Percentiles rank a stretch among this genome's conserved stretches.
These are phyloP conservation scores for Ephestia elutella DNA, from an alignment of 1,140 invertebrate species.

Conservation along the genomic window DNA sequence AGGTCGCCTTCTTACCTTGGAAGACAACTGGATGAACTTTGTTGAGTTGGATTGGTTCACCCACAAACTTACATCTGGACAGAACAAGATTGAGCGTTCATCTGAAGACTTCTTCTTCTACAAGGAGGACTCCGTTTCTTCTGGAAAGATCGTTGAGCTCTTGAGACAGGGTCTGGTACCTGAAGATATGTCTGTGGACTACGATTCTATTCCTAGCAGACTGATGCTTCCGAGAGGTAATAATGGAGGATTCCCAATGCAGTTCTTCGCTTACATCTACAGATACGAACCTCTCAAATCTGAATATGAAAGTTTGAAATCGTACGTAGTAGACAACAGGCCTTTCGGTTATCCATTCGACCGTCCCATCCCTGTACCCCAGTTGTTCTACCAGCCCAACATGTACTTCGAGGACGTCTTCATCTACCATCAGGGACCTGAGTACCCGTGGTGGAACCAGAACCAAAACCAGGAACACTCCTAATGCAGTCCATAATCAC, in stretches of 20 bases:
- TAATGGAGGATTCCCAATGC: conserved; percentile 77
- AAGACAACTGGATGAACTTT: conserved; percentile 77
- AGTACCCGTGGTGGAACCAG: conserved; percentile 31
- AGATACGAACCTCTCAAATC: conserved; percentile 52
- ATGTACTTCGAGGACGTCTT: conserved; percentile 79
- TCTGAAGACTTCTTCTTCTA: conserved; percentile 79
- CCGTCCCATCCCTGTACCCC: conserved; percentile 62
- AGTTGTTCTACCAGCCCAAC: conserved; percentile 77
- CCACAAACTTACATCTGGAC: conserved; percentile 77
- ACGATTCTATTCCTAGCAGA: conserved; percentile 77
- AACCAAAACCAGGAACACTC: background rate
- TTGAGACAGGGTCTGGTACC: conserved; percentile 73
- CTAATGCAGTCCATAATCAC: too few species aligned
- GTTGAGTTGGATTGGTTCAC: conserved; percentile 82
- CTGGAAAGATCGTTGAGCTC: conserved; percentile 75
- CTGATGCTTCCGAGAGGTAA: conserved; percentile 81
- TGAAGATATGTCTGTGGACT: conserved; percentile 68
- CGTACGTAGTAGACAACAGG: conserved; percentile 60
- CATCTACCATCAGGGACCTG: conserved; percentile 77
- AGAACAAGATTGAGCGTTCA: conserved; percentile 79
- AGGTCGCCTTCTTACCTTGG: conserved; percentile 75
- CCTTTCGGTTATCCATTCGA: conserved; percentile 82
- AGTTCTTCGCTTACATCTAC: conserved; percentile 79
- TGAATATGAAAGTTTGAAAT: conserved; percentile 30
- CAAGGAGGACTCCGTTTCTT: conserved; percentile 78